Conservation (phyloP, 1,140 invertebrate genomes). For the Drosophila pandora region DNA sequence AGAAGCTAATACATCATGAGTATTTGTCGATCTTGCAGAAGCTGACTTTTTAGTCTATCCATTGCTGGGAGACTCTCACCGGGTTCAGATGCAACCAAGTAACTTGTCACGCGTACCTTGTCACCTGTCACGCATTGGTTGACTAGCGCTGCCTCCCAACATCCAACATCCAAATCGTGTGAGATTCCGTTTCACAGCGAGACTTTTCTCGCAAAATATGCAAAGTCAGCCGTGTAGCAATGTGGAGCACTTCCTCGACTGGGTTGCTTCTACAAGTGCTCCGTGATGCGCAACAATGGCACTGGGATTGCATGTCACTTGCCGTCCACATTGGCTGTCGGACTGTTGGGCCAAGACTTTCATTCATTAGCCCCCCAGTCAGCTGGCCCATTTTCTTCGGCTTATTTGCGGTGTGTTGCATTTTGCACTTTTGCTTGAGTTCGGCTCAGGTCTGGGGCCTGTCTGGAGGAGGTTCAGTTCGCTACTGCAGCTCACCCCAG, state of each 20-base stretch:
- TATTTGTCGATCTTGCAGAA: too few relatives aligned
- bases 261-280: conserved; percentile 25
- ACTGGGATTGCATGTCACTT: conserved; percentile 69
- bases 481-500: conserved; percentile 17
- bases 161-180: conserved; percentile 59
- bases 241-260: conserved; percentile 73
- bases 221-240: conserved; percentile 54
- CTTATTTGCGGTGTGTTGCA: conserved; percentile 36
- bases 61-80: too few relatives aligned
- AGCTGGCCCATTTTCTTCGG: conserved; percentile 19
- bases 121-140: conserved; percentile 65
- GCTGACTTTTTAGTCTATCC: too few relatives aligned
- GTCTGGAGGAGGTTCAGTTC: conserved; percentile 32
- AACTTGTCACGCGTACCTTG: conserved; percentile 27
- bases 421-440: conserved; percentile 22
- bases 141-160: conserved; percentile 18
- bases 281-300: conserved; percentile 73
- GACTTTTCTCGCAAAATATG: conserved; percentile 59
- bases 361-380: conserved; percentile 29
- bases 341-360: conserved; percentile 28
- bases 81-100: conserved; percentile 8
- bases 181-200: conserved; percentile 65
- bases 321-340: conserved; percentile 43
- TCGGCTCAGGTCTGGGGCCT: conserved; percentile 12
- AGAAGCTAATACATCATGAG: too few relatives aligned